Evolutionary conservation across 2,113 vertebrate species (phyloP).

Genomic region (Neofelis nebulosa): DNA sequence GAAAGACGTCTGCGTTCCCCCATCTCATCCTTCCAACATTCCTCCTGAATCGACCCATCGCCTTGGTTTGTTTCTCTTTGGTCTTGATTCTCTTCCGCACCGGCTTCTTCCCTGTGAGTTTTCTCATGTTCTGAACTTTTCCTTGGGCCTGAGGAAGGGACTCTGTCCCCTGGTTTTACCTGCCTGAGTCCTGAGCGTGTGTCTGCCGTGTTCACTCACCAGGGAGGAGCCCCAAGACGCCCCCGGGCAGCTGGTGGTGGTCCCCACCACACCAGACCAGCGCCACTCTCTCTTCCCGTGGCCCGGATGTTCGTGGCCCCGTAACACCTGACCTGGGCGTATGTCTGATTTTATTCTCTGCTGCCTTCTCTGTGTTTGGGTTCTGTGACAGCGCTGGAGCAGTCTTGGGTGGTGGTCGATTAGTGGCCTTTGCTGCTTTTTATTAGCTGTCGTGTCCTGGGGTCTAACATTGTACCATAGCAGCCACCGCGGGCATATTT

Average conservation of each 20-base stretch:
- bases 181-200: background rate
- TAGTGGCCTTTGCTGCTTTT: background rate
- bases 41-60: fast-evolving
- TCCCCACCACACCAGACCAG: background rate
- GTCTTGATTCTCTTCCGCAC: background rate
- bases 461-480: fast-evolving
- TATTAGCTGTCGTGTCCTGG: background rate
- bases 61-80: no score
- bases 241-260: fast-evolving
- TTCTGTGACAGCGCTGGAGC: no score
- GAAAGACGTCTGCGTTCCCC: fast-evolving
- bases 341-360: background rate
- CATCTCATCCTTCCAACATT: background rate
- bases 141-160: background rate
- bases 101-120: background rate
- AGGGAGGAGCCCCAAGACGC: fast-evolving
- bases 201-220: background rate
- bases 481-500: no score
- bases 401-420: no score
- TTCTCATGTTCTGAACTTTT: background rate
- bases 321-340: fast-evolving
- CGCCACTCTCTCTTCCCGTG: fast-evolving
- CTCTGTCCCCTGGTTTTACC: background rate
- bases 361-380: background rate
- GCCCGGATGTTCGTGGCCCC: background rate